Base-by-base conservation (phyloP, 2,113 vertebrate genomes). In the Alligator mississippiensis region DNA sequence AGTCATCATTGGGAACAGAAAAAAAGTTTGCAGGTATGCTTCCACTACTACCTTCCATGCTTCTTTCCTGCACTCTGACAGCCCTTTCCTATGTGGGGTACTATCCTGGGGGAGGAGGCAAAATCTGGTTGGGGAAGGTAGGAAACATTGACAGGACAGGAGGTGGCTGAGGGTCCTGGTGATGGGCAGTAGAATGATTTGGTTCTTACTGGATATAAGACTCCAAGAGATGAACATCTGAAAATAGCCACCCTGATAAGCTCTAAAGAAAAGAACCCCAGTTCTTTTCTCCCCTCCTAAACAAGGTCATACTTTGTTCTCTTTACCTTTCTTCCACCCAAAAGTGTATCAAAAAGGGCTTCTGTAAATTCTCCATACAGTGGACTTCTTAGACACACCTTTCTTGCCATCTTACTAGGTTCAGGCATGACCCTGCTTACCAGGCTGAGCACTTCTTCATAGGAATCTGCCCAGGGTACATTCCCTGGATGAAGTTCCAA, bases 251-350 rank as follows among this genome's bases (percentile, higher is more conserved):
- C n/a, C 19, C 25, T 15, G 61, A 5, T 4, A 19, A 83, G 9
- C 12, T 75, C 14, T 59, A 17, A 4, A 3, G 62, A 10, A 38
- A 57, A 10, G 54, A 12, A 2, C 0, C n/a, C 9, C 11, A 38
- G 13, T 54, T 60, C 72, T 47, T 38, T 6, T 15, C 28, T 55
- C 0, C 0, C 4, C 3, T 10, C 17, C 12, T 25, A 75, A 59
- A 47, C 59, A 1, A 2, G 11, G 55, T 2, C 11, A 0, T 10
- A 13, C 38, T 57, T 12, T 24, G 34, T 58, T 70, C 38, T 1
- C 57, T 11, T 28, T 70, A 17, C 15, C 17, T 18, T 59, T 78
- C 55, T 66, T 13, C 30, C 13, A 27, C 11, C 63, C 19, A 3
- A 1, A 28, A 38, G 55, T 5, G 68, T 66, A 1, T 4, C 4